Evolutionary conservation across 2,113 vertebrate genomes (phyloP).

Genomic region (Scomber scombrus): DNA sequence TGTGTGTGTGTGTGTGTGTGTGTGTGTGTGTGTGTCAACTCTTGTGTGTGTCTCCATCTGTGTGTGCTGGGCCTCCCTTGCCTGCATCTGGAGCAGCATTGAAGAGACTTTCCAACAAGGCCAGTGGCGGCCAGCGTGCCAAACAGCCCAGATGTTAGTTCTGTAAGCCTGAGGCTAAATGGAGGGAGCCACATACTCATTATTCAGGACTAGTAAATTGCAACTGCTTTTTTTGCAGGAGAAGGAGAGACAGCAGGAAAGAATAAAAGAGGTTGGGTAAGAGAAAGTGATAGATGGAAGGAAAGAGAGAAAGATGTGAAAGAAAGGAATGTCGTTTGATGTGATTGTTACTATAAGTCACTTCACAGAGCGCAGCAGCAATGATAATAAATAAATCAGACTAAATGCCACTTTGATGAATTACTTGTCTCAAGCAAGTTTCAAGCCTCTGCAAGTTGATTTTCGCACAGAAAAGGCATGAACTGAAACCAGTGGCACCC

Average conservation of each 20-base stretch:
- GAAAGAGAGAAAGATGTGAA: slow-evolving; percentile 1
- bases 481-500: neutral
- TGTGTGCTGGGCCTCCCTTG: slow-evolving; percentile 95
- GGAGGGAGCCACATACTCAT: slow-evolving; percentile 95
- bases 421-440: slow-evolving; percentile 1
- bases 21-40: slow-evolving; percentile 18
- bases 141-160: slow-evolving; percentile 99
- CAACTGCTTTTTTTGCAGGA: slow-evolving; percentile 57
- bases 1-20: slow-evolving; percentile 38
- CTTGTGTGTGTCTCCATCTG: slow-evolving; percentile 94
- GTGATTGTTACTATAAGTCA: neutral
- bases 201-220: slow-evolving; percentile 95
- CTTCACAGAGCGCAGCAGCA: neutral
- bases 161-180: slow-evolving; percentile 98
- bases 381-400: neutral
- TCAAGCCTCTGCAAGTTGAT: neutral
- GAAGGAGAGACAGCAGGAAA: slow-evolving; percentile 25
- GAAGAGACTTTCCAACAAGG: slow-evolving; percentile 95
- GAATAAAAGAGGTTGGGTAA: slow-evolving; percentile 7
- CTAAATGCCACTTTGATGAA: slow-evolving; percentile 6
- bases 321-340: neutral
- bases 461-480: neutral
- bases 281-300: slow-evolving; percentile 3
- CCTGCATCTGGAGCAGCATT: slow-evolving; percentile 99
- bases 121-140: slow-evolving; percentile 94